These are phyloP conservation scores for Cherax quadricarinatus DNA, from an alignment of 1,140 invertebrate genomes.

Conservation along the genomic window DNA sequence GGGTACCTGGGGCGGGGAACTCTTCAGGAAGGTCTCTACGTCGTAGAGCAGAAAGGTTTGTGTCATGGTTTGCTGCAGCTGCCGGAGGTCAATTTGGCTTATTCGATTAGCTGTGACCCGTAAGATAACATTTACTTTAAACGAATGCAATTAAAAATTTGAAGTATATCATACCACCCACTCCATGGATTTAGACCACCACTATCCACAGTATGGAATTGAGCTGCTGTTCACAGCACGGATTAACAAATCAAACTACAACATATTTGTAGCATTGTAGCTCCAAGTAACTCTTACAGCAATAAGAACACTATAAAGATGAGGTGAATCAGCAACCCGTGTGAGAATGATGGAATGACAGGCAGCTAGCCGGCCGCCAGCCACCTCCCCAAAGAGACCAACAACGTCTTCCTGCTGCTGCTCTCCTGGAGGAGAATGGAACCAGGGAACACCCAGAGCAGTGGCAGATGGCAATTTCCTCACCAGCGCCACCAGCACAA, in stretches of 20 bases:
- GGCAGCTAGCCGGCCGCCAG: neutral
- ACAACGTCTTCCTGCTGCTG: neutral
- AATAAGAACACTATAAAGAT: neutral
- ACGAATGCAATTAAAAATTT: too few species aligned
- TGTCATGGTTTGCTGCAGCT: neutral
- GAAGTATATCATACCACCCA: too few species aligned
- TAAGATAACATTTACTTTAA: too few species aligned
- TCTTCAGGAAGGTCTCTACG: slow-evolving; percentile 18
- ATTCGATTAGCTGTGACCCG: too few species aligned
- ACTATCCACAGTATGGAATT: too few species aligned
- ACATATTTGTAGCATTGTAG: too few species aligned
- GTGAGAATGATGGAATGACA: neutral
- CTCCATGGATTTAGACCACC: too few species aligned
- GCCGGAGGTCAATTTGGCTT: too few species aligned
- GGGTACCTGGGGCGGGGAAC: neutral
- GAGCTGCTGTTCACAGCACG: too few species aligned
- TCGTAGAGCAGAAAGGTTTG: neutral
- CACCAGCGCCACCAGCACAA: neutral
- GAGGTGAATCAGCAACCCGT: neutral
- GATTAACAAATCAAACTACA: too few species aligned
- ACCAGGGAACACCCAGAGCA: neutral
- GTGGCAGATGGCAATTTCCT: neutral
- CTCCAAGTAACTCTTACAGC: neutral
- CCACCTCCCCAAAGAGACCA: neutral
- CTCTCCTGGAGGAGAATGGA: neutral